phyloP scores from a whole-genome alignment of 2,113 vertebrate genomes.

The Clarias batrachus region DNA sequence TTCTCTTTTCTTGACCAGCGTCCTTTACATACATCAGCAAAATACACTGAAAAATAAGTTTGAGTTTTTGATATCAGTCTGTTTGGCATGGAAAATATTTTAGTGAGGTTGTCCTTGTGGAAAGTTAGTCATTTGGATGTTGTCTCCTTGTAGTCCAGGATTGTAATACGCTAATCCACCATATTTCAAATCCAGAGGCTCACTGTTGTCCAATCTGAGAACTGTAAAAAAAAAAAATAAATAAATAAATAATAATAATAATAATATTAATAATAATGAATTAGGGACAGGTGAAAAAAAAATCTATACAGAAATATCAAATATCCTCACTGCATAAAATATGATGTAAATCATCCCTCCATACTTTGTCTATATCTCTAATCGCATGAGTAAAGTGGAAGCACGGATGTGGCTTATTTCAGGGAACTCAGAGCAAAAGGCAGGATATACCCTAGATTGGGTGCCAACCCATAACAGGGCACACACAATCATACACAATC shows the following conservation, averaged over 20 bases:
- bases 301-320: background rate
- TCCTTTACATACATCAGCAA: background rate
- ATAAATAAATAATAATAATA: too few species aligned
- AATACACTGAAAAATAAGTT: background rate
- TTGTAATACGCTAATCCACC: slow-evolving; percentile 73
- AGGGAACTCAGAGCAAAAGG: too few species aligned
- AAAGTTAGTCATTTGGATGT: slow-evolving; percentile 73
- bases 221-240: slow-evolving; percentile 70
- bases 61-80: slow-evolving; percentile 16
- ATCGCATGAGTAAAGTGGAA: too few species aligned
- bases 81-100: slow-evolving; percentile 25
- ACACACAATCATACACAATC: too few species aligned
- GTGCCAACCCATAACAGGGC: too few species aligned
- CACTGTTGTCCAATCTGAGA: slow-evolving; percentile 77
- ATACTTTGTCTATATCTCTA: too few species aligned
- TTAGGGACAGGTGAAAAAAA: background rate
- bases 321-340: background rate
- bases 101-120: slow-evolving; percentile 49
- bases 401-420: too few species aligned
- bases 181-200: slow-evolving; percentile 67
- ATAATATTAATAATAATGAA: slow-evolving; percentile 11
- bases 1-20: background rate
- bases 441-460: too few species aligned
- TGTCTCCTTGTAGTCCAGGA: slow-evolving; percentile 65
- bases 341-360: background rate